These are phyloP conservation scores for Bolinopsis microptera DNA, from an alignment of 37 sponge, comb jelly and placozoan species.

Conservation along the genomic window DNA sequence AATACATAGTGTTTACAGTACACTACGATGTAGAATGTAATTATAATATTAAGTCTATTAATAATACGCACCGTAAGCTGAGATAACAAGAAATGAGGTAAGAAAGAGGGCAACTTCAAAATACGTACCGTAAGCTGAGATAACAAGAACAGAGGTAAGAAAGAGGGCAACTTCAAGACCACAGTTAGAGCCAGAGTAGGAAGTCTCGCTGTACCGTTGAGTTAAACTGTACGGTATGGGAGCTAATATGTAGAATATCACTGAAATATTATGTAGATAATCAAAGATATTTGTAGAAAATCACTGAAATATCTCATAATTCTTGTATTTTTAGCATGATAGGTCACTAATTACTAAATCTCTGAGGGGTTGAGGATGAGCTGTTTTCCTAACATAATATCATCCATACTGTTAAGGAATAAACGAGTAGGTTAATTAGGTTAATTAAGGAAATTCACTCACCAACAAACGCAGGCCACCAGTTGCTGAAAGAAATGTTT, in stretches of 20 bases:
- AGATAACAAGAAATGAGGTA: constrained; percentile 43
- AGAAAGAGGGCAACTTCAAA: constrained; percentile 58
- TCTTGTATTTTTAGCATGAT: too few species aligned
- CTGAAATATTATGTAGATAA: background rate
- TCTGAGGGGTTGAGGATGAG: too few species aligned
- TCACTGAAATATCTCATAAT: too few species aligned
- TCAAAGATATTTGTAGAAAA: too few species aligned
- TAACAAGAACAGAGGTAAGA: constrained; percentile 37
- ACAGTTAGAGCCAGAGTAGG: constrained; percentile 42
- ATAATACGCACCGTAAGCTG: constrained; percentile 66
- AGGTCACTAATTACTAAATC: too few species aligned
- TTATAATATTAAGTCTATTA: too few species aligned
- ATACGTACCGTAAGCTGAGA: constrained; percentile 62
- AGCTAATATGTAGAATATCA: constrained; percentile 52
- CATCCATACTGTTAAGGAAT: too few species aligned
- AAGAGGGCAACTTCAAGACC: constrained; percentile 65
- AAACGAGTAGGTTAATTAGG: too few species aligned
- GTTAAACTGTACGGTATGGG: constrained; percentile 49
- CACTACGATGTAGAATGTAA: too few species aligned
- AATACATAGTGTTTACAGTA: too few species aligned
- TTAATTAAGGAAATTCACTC: background rate
- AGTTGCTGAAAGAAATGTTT: constrained; percentile 1
- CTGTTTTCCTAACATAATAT: too few species aligned
- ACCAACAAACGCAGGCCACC: constrained; percentile 65
- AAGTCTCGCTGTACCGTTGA: constrained; percentile 45